Evolutionary conservation across 2,113 vertebrate genomes (phyloP).

Genomic region (Rhodinocichla rosea): DNA sequence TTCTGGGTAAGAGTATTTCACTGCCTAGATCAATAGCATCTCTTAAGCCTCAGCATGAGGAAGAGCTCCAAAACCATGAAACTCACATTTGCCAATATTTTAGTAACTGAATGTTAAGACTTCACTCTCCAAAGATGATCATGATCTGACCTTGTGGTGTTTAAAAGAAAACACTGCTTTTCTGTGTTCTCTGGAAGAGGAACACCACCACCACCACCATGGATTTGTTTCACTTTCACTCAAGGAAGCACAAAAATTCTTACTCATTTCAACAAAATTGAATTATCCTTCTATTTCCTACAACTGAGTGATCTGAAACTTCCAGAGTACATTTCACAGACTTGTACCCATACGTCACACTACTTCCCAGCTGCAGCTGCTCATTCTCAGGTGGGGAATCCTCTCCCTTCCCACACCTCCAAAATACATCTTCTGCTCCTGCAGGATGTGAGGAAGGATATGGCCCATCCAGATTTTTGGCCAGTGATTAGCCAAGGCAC

Average conservation of each 20-base stretch:
- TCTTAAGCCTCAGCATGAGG: background rate
- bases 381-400: background rate
- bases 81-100: background rate
- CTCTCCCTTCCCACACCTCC: background rate
- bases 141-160: background rate
- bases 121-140: background rate
- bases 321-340: background rate
- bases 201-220: background rate
- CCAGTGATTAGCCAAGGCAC: background rate
- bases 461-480: background rate
- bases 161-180: background rate
- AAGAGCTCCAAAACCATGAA: background rate
- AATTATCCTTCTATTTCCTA: background rate
- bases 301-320: background rate
- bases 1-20: background rate
- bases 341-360: accelerated
- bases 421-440: background rate
- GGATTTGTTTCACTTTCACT: background rate
- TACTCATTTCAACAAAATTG: background rate
- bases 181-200: background rate
- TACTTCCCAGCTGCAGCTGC: background rate
- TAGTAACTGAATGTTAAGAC: background rate
- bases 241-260: background rate
- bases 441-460: background rate
- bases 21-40: background rate